Evolutionary conservation across 2,797 vertebrate genomes (phyloP).

Genomic region (Enteromius paludinosus): DNA sequence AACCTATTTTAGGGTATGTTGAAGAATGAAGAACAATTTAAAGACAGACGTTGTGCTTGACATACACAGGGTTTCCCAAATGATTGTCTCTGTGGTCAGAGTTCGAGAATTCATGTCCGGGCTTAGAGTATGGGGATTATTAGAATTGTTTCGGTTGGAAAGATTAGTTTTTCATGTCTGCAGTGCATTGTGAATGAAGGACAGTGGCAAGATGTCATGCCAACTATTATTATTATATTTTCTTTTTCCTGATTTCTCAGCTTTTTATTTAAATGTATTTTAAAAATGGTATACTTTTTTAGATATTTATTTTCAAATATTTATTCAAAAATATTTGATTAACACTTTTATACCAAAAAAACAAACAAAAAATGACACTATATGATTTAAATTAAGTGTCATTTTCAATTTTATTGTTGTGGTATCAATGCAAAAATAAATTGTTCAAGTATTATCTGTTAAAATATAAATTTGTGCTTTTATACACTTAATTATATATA

Average conservation of each 20-base stretch:
- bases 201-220: not conserved
- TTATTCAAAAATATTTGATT: not conserved
- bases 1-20: conserved; percentile 3
- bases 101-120: not conserved
- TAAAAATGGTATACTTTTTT: not conserved
- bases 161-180: not conserved
- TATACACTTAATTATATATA: not conserved
- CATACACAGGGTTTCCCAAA: not conserved
- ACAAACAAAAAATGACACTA: too few relatives aligned
- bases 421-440: not conserved
- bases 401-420: not conserved
- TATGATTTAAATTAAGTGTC: not conserved
- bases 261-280: not conserved
- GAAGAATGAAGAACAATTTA: conserved; percentile 3
- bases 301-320: not conserved
- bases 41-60: conserved; percentile 8
- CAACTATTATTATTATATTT: not conserved
- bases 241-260: not conserved
- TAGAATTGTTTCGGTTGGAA: conserved; percentile 14
- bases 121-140: not conserved
- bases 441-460: not conserved
- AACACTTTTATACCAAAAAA: too few relatives aligned
- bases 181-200: not conserved
- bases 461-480: not conserved
- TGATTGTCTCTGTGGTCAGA: not conserved